Conservation (phyloP, 2,797 vertebrate species). For the Aeoliscus strigatus region DNA sequence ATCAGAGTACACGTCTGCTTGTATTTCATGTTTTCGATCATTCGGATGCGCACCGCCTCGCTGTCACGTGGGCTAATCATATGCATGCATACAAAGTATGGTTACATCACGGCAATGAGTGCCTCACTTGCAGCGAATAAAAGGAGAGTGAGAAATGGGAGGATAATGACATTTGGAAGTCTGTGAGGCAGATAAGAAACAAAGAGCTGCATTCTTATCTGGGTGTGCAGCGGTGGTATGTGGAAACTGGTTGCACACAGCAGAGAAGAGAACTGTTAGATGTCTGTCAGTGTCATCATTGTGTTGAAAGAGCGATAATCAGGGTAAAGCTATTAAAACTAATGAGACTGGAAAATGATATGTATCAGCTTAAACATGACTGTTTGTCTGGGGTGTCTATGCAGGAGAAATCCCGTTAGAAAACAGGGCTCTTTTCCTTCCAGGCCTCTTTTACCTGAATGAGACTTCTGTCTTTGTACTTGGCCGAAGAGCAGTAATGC, state of each 20-base stretch:
- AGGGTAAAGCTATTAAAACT: constrained; percentile 14
- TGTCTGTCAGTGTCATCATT: constrained; percentile 9
- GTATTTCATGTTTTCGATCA: constrained; percentile 36
- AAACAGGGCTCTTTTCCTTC: no score
- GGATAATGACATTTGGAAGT: constrained; percentile 7
- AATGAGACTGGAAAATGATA: no score
- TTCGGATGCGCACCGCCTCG: constrained; percentile 29
- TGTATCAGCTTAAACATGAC: no score
- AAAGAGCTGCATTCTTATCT: constrained; percentile 29
- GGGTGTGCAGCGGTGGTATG: constrained; percentile 14
- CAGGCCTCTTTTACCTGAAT: no score
- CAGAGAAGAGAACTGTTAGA: constrained; percentile 10
- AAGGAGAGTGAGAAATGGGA: background rate
- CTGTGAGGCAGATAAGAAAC: constrained; percentile 21
- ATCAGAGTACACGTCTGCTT: constrained; percentile 42
- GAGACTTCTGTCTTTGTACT: no score
- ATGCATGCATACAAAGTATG: constrained; percentile 1
- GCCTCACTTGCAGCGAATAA: no score
- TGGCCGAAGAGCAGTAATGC: no score
- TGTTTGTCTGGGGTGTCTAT: no score
- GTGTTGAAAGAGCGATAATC: constrained; percentile 1
- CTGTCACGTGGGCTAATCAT: constrained; percentile 11
- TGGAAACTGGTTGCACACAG: constrained; percentile 16
- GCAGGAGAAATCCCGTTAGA: no score
- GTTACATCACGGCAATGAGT: no score